Base-by-base conservation (phyloP, 2,888 invertebrate genomes). In the Drosophila putrida region DNA sequence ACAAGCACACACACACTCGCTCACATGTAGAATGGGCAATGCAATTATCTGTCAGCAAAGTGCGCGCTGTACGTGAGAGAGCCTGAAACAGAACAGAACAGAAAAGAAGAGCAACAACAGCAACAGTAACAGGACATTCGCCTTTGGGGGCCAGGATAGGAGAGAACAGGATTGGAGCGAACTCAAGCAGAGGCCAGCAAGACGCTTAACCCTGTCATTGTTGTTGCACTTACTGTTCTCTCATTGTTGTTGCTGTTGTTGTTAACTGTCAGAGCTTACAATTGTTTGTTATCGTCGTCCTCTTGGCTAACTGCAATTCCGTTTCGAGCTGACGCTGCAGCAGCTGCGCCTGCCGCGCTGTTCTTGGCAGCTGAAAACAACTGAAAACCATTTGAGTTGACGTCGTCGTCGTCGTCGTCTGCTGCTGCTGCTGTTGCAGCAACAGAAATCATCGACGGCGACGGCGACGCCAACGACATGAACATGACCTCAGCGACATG, bases 341-440 rank as follows among this genome's bases (percentile, higher is more conserved):
- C 53, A 58, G 59, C 59, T 71, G 80, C 69, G 61, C 47, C 68
- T 51, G 71, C 70, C 58, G 71, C 75, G 62, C 71, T 82, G 88
- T 74, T 71, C 79, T 88, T 88, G 88, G 84, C 88, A 85, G 80
- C 73, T 55, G 74, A 71, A 55, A 88, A 88, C 82, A 84, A 84
- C 76, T 87, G 76, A 70, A 84, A 71, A 63, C 82, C 84, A 88
- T 88, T 88, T 71, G 67, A 82, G 75, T 73, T 80, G 86, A 85
- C 76, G 62, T 51, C 60, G 58, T 25, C 27, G 60, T 33, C 36
- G 55, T 11, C 39, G 55, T 55, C 58, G 59, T 46, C 49, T 59
- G 46, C 51, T 61, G 27, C 27, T 25, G 35, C 44, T 8, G 28
- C 28, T 28, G 28, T 28, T 13, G 61, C 65, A 59, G 51, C 59